phyloP scores from a whole-genome alignment of 2,113 vertebrate species.

The Brevimyrus niger region DNA sequence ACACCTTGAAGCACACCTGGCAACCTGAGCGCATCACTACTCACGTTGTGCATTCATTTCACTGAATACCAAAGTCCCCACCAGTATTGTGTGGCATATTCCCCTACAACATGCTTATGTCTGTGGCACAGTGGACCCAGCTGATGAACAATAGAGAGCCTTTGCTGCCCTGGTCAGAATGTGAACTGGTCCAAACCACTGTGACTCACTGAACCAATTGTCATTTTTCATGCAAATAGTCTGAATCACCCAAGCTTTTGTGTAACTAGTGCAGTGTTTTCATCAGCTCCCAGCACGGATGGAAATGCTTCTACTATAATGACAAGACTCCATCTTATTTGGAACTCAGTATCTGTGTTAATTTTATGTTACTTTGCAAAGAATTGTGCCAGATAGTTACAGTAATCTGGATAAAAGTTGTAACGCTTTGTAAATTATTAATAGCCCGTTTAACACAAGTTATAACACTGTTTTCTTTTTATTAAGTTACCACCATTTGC shows the following conservation, averaged over 20 bases:
- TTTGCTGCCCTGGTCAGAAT: not conserved
- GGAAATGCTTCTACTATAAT: not conserved
- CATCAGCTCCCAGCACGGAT: not conserved
- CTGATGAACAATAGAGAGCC: not conserved
- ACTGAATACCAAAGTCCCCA: not conserved
- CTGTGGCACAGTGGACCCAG: not conserved
- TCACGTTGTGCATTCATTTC: not conserved
- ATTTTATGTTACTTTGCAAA: not conserved
- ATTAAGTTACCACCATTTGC: too few relatives aligned
- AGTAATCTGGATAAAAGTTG: too few relatives aligned
- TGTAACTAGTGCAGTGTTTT: not conserved
- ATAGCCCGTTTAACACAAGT: too few relatives aligned
- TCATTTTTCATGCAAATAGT: not conserved
- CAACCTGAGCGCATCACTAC: not conserved
- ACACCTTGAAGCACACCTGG: not conserved
- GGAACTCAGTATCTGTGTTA: not conserved
- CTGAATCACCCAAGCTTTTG: not conserved
- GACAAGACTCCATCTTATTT: not conserved
- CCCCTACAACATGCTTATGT: not conserved
- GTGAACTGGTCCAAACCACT: not conserved
- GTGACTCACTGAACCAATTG: not conserved
- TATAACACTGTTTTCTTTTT: too few relatives aligned
- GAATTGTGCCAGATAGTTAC: not conserved
- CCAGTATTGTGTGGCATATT: not conserved
- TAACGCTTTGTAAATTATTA: too few relatives aligned